A percentile compares a stretch with the other conserved stretches of the same genome.
Evolutionary conservation across 92 coral and sea anemone species (phyloP).

Genomic region (Virgularia gustaviana): DNA sequence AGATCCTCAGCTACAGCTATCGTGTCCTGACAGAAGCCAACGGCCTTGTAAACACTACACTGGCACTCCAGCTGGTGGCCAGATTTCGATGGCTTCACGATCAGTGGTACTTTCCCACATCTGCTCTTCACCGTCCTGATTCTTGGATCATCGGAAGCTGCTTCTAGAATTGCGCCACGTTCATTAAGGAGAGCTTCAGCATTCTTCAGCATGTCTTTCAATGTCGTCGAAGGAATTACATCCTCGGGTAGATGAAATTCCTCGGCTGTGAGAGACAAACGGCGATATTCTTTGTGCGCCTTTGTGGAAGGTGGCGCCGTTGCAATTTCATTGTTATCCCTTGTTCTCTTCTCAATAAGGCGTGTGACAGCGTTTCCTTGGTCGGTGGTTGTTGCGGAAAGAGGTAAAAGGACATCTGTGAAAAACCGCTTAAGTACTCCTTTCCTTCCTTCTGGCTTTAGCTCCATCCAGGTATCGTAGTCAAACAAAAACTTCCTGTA

Average conservation of each 20-base stretch:
- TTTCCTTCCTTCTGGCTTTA: slow-evolving; percentile 29
- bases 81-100: slow-evolving; percentile 30
- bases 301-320: not conserved
- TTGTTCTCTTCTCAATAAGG: not conserved
- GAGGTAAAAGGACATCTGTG: slow-evolving; percentile 33
- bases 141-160: slow-evolving; percentile 39
- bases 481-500: slow-evolving; percentile 15
- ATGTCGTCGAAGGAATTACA: slow-evolving; percentile 15
- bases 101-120: slow-evolving; percentile 38
- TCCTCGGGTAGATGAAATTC: slow-evolving; percentile 45
- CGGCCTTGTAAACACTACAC: slow-evolving; percentile 33
- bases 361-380: not conserved
- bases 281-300: not conserved
- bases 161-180: slow-evolving; percentile 36
- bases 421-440: slow-evolving; percentile 29
- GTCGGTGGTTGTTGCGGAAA: not conserved
- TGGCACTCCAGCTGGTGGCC: slow-evolving; percentile 30
- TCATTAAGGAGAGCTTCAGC: slow-evolving; percentile 41
- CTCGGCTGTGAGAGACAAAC: slow-evolving; percentile 34
- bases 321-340: not conserved
- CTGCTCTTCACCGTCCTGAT: slow-evolving; percentile 48
- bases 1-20: slow-evolving; percentile 41
- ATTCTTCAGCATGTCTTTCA: slow-evolving; percentile 30
- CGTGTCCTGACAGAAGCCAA: slow-evolving; percentile 37
- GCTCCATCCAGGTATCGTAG: slow-evolving; percentile 40